Base-by-base conservation (phyloP, 1,140 invertebrate species). In the Nebria ingens region DNA sequence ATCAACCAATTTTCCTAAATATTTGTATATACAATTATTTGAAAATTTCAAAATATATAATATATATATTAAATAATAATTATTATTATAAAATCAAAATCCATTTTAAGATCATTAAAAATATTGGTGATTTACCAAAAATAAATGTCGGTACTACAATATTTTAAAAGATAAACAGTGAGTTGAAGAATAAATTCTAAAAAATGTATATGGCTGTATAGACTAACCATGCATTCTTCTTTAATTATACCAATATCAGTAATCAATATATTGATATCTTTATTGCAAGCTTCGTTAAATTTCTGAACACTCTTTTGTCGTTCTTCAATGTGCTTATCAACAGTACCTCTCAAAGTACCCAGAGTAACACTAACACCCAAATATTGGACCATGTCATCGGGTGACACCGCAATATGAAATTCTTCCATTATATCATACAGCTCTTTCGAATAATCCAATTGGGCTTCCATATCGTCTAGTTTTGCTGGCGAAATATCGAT, bases 371-470 rank as follows among this genome's bases (percentile, higher is more conserved):
- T 77, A n/a, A 69, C 51, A 0, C 63, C 63, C 20, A 68, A 55
- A 59, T 67, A 70, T 42, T 62, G 61, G 4, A 57, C 54, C 61
- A 69, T 60, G 49, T 70, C 67, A 19, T 69, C 66, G 1, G 25
- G n/a, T 1, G 64, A 54, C 6, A 69, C 76, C 0, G 74, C 70
- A 54, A 89, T 83, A n/a, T 71, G 59, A 65, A 81, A 88, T 60
- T 85, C 79, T 55, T 86, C 83, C 59, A 85, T 85, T 3, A 87
- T 77, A 49, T 85, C 77, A 64, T 87, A 82, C 52, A 87, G 67
- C 59, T 88, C 83, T 63, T 84, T 85, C 1, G 83, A 77, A 63
- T 86, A 81, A 61, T 84, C 79, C 2, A 85, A 68, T 50, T 79
- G 73, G 17, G 64, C 64, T 63, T 87, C 83, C 64, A 88, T 72